Conservation (phyloP, 2,888 invertebrate genomes). For the Plebejus melissa region DNA sequence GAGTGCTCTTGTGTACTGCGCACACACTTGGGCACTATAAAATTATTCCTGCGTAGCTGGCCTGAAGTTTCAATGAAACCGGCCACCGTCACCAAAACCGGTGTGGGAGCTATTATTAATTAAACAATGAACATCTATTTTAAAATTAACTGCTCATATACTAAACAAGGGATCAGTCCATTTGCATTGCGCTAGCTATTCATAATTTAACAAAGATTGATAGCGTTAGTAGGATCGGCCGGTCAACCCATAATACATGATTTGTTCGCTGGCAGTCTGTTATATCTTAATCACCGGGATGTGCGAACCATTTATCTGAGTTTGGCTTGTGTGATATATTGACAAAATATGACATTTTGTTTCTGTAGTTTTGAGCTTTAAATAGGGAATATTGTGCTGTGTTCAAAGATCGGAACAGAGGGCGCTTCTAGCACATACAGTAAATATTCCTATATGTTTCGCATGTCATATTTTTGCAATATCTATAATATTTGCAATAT, state of each 20-base stretch:
- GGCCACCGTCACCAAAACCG: too few relatives aligned
- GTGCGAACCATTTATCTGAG: background rate
- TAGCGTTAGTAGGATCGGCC: background rate
- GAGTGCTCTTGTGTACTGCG: too few relatives aligned
- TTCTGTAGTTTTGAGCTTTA: background rate
- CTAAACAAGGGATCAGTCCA: background rate
- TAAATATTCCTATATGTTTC: too few relatives aligned
- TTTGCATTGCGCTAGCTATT: background rate
- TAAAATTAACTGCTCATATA: background rate
- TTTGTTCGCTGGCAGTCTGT: conserved; percentile 13
- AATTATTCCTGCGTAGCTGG: too few relatives aligned
- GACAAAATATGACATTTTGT: background rate
- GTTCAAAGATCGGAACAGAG: too few relatives aligned
- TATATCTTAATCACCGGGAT: conserved; percentile 11
- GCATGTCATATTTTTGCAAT: too few relatives aligned
- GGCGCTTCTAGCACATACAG: too few relatives aligned
- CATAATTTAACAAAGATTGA: background rate
- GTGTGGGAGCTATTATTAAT: too few relatives aligned
- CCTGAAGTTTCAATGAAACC: too few relatives aligned
- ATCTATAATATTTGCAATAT: too few relatives aligned
- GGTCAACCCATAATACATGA: conserved; percentile 4
- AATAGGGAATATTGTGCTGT: too few relatives aligned
- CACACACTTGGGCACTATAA: too few relatives aligned
- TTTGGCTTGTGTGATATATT: background rate
- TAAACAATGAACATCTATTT: background rate